A percentile compares a stretch with the other conserved stretches of the same genome.
These are phyloP conservation scores for Trichosurus vulpecula DNA, from an alignment of 2,797 vertebrate genomes.

Conservation along the genomic window DNA sequence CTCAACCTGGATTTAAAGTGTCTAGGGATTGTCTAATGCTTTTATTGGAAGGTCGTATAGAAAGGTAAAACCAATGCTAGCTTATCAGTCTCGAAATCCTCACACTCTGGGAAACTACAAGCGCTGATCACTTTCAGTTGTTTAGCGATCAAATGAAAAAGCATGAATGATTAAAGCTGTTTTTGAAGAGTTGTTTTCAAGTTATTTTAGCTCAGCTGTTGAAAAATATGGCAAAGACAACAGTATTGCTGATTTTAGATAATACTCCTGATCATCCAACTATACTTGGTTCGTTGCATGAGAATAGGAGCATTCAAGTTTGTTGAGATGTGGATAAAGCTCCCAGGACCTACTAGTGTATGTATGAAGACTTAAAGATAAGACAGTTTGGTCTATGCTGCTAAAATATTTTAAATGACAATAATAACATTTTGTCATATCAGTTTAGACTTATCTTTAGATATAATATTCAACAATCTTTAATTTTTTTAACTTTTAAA, in stretches of 20 bases:
- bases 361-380: neutral
- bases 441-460: neutral
- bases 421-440: neutral
- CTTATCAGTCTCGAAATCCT: neutral
- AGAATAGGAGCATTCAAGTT: neutral
- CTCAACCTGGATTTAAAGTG: neutral
- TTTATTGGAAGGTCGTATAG: neutral
- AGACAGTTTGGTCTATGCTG: neutral
- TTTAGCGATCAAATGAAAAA: neutral
- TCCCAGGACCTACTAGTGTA: neutral
- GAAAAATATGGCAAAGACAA: neutral
- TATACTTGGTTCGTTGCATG: neutral
- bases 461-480: neutral
- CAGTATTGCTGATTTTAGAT: neutral
- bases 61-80: neutral
- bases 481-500: neutral
- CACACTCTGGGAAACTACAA: neutral
- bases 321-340: neutral
- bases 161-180: neutral
- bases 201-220: neutral
- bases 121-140: neutral
- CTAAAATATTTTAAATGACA: neutral
- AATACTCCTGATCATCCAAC: neutral
- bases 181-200: neutral
- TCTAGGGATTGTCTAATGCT: neutral